Base-by-base conservation (phyloP, 2,797 vertebrate species). In the Girardinus metallicus region DNA sequence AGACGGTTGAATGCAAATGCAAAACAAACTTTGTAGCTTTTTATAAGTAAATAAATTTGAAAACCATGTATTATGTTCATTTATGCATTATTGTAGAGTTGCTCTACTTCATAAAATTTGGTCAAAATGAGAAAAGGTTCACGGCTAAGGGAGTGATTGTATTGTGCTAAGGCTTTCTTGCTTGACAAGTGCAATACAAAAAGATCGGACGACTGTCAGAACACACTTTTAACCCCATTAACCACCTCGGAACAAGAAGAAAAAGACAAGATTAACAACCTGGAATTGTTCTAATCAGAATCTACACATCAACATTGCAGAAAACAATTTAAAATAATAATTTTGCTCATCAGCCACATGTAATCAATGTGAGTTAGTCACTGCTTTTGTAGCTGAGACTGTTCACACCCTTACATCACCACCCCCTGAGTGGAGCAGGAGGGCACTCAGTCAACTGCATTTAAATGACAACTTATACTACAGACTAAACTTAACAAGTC, bases 401-500 rank as follows among this genome's bases (percentile, higher is more conserved):
- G 51, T 68, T 88, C 73, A 53, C 78, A 73, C 21, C 49, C n/a
- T 80, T 79, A 89, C 86, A 86, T 80, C 76, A 36, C 75, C 85
- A 31, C 86, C 86, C 75, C 62, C 78, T 15, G 80, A 84, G 83
- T 77, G 0, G 51, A 73, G 81, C 16, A 66, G 87, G 82, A 80
- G 77, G 84, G n/a, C 53, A 72, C 78, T 47, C 79, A 70, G 73
- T 66, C 46, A 39, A 68, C 47, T 80, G 83, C 79, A 84, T 88
- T 86, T 82, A 86, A 87, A 88, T 83, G 85, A 91, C 87, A 89
- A 82, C 60, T 85, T 77, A 64, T 11, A 86, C 82, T 29, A 26
- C 86, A 73, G 83, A 83, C 80, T 77, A 31, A 81, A 83, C 74
- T 71, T 91, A 92, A 92, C 87, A 90, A 91, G 86, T 66, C 86